These are phyloP conservation scores for Epinotia bilunana DNA, from an alignment of 2,888 invertebrate genomes.

Conservation along the genomic window DNA sequence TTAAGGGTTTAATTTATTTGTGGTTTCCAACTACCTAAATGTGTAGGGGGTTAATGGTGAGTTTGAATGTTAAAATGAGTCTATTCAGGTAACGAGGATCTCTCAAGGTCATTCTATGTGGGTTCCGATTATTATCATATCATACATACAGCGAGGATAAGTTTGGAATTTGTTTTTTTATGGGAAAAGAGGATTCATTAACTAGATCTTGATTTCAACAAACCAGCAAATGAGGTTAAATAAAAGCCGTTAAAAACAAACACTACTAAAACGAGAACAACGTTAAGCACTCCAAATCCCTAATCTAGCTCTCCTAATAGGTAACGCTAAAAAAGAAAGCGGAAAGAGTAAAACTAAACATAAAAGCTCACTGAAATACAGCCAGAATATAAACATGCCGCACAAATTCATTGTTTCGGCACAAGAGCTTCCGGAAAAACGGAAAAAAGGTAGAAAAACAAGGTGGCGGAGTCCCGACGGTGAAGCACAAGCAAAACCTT, in stretches of 20 bases:
- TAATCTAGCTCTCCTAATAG: constrained; percentile 25
- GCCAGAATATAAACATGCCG: constrained; percentile 25
- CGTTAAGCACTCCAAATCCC: constrained; percentile 2
- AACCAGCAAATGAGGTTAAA: background rate
- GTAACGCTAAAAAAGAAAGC: constrained; percentile 6
- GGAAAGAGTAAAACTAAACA: constrained; percentile 30
- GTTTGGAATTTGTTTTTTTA: too few relatives aligned
- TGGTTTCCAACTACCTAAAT: constrained; percentile 11
- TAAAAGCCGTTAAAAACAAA: background rate
- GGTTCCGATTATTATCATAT: background rate
- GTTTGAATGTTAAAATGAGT: constrained; percentile 12
- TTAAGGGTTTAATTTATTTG: constrained; percentile 31
- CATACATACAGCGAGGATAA: too few relatives aligned
- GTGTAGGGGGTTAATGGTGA: constrained; percentile 6
- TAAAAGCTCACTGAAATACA: constrained; percentile 35
- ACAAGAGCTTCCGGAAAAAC: constrained; percentile 32
- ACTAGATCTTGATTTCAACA: background rate
- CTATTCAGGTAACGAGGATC: background rate
- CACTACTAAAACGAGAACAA: background rate
- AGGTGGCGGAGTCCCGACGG: constrained; percentile 12
- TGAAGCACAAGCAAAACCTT: constrained; percentile 21
- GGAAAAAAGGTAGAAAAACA: constrained; percentile 22
- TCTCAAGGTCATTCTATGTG: background rate
- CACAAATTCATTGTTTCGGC: constrained; percentile 42
- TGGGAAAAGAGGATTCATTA: too few relatives aligned